Evolutionary conservation across 2,797 vertebrate species (phyloP), one percentile per base, ranked within the genome.

Genomic region (Peromyscus eremicus): DNA sequence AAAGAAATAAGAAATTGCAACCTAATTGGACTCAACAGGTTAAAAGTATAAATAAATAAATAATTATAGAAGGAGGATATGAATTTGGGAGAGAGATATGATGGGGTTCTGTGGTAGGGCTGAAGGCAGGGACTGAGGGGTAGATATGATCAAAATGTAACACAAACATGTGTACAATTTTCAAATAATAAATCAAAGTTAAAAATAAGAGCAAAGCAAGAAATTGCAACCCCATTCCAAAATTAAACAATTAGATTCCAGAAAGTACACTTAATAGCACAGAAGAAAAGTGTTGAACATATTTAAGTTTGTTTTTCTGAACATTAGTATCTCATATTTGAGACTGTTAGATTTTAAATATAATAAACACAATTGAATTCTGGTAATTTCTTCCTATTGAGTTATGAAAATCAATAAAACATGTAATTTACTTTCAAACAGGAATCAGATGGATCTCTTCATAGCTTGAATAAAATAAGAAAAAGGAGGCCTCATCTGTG

Each of bases 211-310:
- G 34, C 40, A 6, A 46, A 87, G 34, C 73, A 76, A 68, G 97
- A 85, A 84, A 81, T 52, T 93, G 46, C 34, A 81, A 52, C 14
- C 83, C 14, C 92, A 68, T 97, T 98, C 83, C 94, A 82, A 55
- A 96, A 87, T 34, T 96, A 87, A 87, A 71, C 14, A 73, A 49
- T 40, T 70, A 64, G 71, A 80, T 75, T 77, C 14, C 10, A 92
- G 40, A 25, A 95, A 97, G 43, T 96, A 97, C 0, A 16, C 55
- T 95, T 96, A 93, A 97, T 94, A 97, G 43, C 95, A 96, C 97
- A 97, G 70, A 62, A 57, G 86, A 97, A 97, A 96, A 95, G 76
- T 95, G 0, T 88, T 95, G 94, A 71, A 37, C 46, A 81, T 73
- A 52, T 83, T 64, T 64, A 8, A 76, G 60, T 12, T 76, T 14